A percentile compares a stretch with the other conserved stretches of the same genome.
Evolutionary conservation across 2,888 invertebrate species (phyloP).

Genomic region (Ganaspis brasiliensis): DNA sequence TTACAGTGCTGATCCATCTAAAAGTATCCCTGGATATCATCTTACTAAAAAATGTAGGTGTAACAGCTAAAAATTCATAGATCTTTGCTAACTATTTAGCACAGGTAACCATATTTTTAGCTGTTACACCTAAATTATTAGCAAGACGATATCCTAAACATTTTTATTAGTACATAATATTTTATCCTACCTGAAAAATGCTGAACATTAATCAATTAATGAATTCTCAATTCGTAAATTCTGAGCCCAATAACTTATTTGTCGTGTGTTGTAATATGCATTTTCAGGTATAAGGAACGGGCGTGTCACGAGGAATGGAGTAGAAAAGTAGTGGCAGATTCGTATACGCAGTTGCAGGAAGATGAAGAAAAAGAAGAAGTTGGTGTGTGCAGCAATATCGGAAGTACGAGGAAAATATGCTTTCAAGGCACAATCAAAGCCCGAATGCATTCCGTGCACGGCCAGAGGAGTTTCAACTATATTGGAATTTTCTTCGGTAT

Average conservation of each 20-base stretch:
- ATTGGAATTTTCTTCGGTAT: constrained; percentile 76
- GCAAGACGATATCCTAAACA: too few species aligned
- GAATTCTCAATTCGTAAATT: background rate
- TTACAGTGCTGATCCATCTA: too few species aligned
- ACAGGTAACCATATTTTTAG: too few species aligned
- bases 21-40: too few species aligned
- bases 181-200: too few species aligned
- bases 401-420: constrained; percentile 76
- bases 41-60: too few species aligned
- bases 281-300: background rate
- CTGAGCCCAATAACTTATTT: constrained; percentile 16
- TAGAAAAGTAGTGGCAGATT: constrained; percentile 5
- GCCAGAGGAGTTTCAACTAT: constrained; percentile 74
- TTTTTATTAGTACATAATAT: too few species aligned
- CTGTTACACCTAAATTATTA: too few species aligned
- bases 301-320: constrained; percentile 15
- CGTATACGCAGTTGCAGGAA: constrained; percentile 24
- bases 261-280: constrained; percentile 3
- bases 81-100: too few species aligned
- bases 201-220: too few species aligned
- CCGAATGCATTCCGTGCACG: constrained; percentile 77
- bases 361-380: constrained; percentile 26
- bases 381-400: constrained; percentile 62
- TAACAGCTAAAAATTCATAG: too few species aligned
- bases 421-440: constrained; percentile 78